phyloP scores from a whole-genome alignment of 2,113 vertebrate species.

The Psittacara wagleri region DNA sequence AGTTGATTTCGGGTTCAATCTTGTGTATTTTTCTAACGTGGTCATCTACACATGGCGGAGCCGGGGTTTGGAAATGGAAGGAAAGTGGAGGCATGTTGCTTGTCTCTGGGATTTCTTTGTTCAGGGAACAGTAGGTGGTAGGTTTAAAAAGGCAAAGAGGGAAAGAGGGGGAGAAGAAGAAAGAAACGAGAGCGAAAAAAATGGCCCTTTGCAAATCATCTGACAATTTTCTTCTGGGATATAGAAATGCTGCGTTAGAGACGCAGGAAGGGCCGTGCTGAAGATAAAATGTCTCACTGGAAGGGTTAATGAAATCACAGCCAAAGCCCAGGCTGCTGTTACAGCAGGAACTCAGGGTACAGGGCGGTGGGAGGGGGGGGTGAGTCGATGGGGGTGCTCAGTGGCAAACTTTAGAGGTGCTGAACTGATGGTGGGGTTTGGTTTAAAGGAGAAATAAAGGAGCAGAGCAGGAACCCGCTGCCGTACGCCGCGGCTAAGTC shows the following conservation, averaged over 20 bases:
- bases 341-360: background rate
- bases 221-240: slow-evolving; percentile 77
- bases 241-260: slow-evolving; percentile 52
- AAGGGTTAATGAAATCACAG: slow-evolving; percentile 8
- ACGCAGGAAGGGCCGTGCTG: slow-evolving; percentile 30
- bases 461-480: background rate
- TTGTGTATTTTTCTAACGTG: background rate
- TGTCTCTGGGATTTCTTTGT: slow-evolving; percentile 80
- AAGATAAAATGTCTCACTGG: slow-evolving; percentile 57
- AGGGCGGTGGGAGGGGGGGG: background rate
- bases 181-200: background rate
- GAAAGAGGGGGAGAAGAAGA: slow-evolving; percentile 25
- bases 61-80: slow-evolving; percentile 36
- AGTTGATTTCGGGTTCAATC: slow-evolving; percentile 5
- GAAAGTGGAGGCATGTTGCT: slow-evolving; percentile 56
- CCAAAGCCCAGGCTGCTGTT: background rate
- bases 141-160: slow-evolving; percentile 47
- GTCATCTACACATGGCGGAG: slow-evolving; percentile 18
- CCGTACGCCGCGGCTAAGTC: background rate
- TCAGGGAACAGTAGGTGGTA: slow-evolving; percentile 79
- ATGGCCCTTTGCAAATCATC: slow-evolving; percentile 65
- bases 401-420: background rate
- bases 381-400: background rate
- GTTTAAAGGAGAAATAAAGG: background rate
- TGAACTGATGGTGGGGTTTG: background rate